These are phyloP conservation scores for Amphiprion percula DNA, from an alignment of 2,113 vertebrate genomes.

Conservation along the genomic window DNA sequence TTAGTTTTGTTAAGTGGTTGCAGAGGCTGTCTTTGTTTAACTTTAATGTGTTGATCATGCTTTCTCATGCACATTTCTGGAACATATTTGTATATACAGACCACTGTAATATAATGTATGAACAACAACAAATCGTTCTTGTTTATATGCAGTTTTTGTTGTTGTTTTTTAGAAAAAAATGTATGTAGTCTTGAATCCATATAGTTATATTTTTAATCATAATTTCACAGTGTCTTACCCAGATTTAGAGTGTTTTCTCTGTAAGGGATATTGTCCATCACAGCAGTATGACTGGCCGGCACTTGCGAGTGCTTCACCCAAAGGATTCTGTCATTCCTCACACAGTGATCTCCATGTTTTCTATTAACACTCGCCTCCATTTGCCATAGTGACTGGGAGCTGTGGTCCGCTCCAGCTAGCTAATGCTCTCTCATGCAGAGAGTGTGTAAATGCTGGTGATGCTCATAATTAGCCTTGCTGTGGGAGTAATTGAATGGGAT, in stretches of 20 bases:
- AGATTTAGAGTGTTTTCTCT: too few relatives aligned
- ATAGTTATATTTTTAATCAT: background rate
- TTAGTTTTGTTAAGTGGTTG: too few relatives aligned
- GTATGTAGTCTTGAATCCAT: background rate
- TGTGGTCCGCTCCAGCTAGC: slow-evolving; percentile 5
- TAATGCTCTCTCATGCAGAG: slow-evolving; percentile 58
- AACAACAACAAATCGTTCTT: too few relatives aligned
- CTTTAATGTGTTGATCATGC: too few relatives aligned
- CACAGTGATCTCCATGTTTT: slow-evolving; percentile 15
- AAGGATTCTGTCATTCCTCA: background rate
- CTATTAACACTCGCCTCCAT: slow-evolving; percentile 34
- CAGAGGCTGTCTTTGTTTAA: too few relatives aligned
- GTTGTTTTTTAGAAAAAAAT: too few relatives aligned
- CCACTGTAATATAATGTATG: too few relatives aligned
- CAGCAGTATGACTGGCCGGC: background rate
- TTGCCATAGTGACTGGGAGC: slow-evolving; percentile 31
- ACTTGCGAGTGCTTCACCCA: slow-evolving; percentile 30
- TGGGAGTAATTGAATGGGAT: slow-evolving; percentile 69
- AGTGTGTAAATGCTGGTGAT: slow-evolving; percentile 63
- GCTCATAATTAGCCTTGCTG: slow-evolving; percentile 59
- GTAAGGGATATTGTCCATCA: too few relatives aligned
- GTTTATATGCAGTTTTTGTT: too few relatives aligned
- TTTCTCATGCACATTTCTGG: too few relatives aligned
- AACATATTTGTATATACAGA: too few relatives aligned
- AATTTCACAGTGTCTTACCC: too few relatives aligned